These are phyloP conservation scores for Drosophila subquinaria DNA, from an alignment of 2,888 invertebrate genomes.

Conservation along the genomic window DNA sequence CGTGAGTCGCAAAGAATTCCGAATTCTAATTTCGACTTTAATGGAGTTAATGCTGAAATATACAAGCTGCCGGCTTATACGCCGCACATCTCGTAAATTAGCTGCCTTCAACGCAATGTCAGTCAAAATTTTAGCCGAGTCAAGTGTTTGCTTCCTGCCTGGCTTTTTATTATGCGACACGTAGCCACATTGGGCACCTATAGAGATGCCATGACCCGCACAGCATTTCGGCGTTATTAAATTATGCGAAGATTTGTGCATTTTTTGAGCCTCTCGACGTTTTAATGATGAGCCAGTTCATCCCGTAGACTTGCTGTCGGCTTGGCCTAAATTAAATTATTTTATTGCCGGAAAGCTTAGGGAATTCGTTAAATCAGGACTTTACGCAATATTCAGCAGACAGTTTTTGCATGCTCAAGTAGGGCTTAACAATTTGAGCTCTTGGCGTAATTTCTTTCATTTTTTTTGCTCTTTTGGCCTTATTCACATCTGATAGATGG, in stretches of 20 bases:
- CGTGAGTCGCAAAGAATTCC: conserved; percentile 63
- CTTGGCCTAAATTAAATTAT: conserved; percentile 77
- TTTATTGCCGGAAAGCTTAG: conserved; percentile 74
- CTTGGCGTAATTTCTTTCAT: conserved; percentile 28
- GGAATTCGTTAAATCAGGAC: conserved; percentile 76
- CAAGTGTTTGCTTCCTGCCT: conserved; percentile 43
- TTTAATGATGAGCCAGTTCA: conserved; percentile 69
- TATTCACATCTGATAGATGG: conserved; percentile 38
- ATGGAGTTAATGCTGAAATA: conserved; percentile 65
- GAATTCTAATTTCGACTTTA: conserved; percentile 76
- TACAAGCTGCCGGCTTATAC: conserved; percentile 65
- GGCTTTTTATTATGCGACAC: conserved; percentile 74
- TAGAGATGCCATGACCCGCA: conserved; percentile 16
- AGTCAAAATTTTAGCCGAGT: conserved; percentile 33
- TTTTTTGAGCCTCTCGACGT: conserved; percentile 72
- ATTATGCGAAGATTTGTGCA: conserved; percentile 79
- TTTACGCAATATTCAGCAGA: conserved; percentile 65
- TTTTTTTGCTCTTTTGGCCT: conserved; percentile 24
- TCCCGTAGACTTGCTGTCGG: conserved; percentile 30
- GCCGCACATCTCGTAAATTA: conserved; percentile 66
- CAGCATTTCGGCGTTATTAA: conserved; percentile 72
- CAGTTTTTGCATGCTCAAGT: conserved; percentile 57
- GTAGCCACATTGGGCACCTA: conserved; percentile 56
- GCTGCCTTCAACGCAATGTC: conserved; percentile 47
- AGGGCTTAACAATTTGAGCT: conserved; percentile 34